Base-by-base conservation (phyloP, 2,113 vertebrate species). In the Anhinga rufa region DNA sequence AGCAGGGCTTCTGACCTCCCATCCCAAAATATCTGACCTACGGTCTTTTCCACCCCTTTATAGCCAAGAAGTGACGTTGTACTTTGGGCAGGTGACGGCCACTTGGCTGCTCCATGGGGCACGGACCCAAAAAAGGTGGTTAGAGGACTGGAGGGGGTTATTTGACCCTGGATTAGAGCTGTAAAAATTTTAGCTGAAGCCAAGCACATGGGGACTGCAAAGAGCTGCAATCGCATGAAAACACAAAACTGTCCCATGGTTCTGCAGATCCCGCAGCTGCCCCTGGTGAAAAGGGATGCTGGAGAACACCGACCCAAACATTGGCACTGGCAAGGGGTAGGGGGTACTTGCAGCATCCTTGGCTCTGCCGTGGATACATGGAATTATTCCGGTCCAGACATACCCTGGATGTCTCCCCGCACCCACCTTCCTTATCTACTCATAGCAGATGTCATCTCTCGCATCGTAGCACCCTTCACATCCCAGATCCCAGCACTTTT, bases 271-370 rank as follows among this genome's bases (percentile, higher is more conserved):
- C 62, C 24, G 31, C 58, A 38, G 14, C n/a, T 55, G 40, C 14
- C 15, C n/a, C 12, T 0, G 1, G 36, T 0, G 3, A 51, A 46
- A 36, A 26, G 48, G 25, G 13, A 14, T 21, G 31, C 40, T 26
- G 85, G 64, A 51, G 38, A 61, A 49, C 71, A n/a, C 9, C 29
- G n/a, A 12, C 32, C 46, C 70, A 61, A 49, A 19, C 16, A 31
- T 1, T 17, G n/a, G 38, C 58, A 20, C 44, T 54, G 62, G 28
- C 44, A 26, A 25, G 25, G 48, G 52, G 2, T 1, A 11, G 12
- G 2, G 57, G 17, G 22, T 38, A 42, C 18, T 10, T 49, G 61
- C 44, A 65, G n/a, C 18, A 40, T 26, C 84, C 61, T 44, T 51
- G 49, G 48, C 60, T 26, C 40, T 31, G 38, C 69, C 48, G 29